phyloP scores from a whole-genome alignment of 2,888 invertebrate species.

The Nowickia ferox region DNA sequence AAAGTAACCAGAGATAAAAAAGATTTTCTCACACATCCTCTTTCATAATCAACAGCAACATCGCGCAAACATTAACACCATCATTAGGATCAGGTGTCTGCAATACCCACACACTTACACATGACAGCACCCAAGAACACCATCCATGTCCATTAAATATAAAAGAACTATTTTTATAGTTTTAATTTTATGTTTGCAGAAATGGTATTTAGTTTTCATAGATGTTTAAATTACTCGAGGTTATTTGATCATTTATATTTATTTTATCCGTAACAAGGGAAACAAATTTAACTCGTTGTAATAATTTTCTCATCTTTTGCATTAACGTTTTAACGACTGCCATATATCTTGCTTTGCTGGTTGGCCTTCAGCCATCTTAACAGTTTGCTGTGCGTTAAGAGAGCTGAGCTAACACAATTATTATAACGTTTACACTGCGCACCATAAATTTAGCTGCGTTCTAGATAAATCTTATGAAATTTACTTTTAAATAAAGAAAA shows the following conservation, averaged over 20 bases:
- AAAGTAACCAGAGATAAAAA: conserved; percentile 34
- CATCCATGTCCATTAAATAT: neutral
- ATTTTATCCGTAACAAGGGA: conserved; percentile 17
- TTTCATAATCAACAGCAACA: conserved; percentile 11
- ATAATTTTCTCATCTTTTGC: conserved; percentile 28
- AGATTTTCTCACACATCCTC: conserved; percentile 16
- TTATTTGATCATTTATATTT: conserved; percentile 42
- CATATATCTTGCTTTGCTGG: conserved; percentile 2
- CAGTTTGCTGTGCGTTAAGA: neutral
- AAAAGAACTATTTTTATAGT: conserved; percentile 19
- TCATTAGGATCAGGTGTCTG: conserved; percentile 1
- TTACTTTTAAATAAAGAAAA: no score
- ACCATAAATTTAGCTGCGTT: no score
- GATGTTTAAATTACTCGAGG: conserved; percentile 21
- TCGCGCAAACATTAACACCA: conserved; percentile 7
- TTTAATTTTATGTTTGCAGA: conserved; percentile 19
- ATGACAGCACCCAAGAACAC: neutral
- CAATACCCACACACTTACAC: neutral
- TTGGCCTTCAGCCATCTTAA: conserved; percentile 3
- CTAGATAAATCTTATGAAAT: no score
- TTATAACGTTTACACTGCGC: no score
- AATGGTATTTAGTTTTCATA: neutral
- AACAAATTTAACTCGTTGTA: neutral
- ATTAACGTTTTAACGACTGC: conserved; percentile 42
- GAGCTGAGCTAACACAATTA: no score